Base-by-base conservation (phyloP, 2,113 vertebrate genomes). In the Mirza zaza region DNA sequence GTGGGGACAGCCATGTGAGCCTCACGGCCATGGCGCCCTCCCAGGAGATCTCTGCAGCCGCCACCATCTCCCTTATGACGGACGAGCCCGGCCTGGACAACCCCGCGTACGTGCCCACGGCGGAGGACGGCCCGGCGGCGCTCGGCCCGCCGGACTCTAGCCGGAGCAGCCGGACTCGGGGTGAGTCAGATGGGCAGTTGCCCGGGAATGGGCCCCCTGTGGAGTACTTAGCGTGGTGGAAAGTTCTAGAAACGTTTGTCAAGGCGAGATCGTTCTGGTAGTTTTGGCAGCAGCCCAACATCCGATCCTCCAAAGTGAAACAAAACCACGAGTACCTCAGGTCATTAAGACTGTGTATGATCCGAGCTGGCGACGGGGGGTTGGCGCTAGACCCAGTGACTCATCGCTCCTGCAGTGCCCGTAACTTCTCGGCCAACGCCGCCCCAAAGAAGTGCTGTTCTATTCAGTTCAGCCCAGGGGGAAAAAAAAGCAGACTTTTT, bases 11-110 rank as follows among this genome's bases (percentile, higher is more conserved):
- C 95, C 99, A 98, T 7, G 99, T 99, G 9, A 99, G 99, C 88
- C 98, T 99, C 90, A 99, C 99, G 0, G 98, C 99, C 4, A 98
- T 99, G 3, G 98, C 99, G 1, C 98, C 99, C 93, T 98, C 99
- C 27, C 97, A 98, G 0, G 99, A 99, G 36, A 96, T 99, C 34
- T 99, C 99, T 0, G 98, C 98, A 71, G 99, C 99, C 5, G 99
- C 99, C 0, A 98, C 99, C 17, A 97, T 99, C 32, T 99, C 99
- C 96, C 99, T 99, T 97, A 99, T 99, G 97, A 99, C 99, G 0
- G 99, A 99, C 0, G 99, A 99, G 92, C 98, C 99, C 0, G 99
- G 99, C 42, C 99, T 99, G 90, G 99, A 99, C 90, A 99, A 99
- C 98, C 99, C 99, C 0, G 99, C 99, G 97, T 99, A 99, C 71